Percentiles rank a stretch among this genome's conserved stretches.
Conservation (phyloP, 2,113 vertebrate species). For the Atlantisia rogersi region DNA sequence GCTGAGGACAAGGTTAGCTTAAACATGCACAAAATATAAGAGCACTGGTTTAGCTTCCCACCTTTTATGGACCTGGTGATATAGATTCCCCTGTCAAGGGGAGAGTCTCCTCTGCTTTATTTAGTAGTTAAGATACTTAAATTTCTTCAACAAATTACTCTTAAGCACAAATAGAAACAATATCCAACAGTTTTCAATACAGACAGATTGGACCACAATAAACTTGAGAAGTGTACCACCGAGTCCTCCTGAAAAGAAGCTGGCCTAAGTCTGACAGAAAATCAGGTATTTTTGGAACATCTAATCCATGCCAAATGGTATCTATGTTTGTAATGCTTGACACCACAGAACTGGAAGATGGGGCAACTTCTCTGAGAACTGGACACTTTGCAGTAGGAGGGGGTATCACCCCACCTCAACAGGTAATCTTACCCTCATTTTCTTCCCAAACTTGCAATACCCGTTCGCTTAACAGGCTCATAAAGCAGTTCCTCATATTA, state of each 20-base stretch:
- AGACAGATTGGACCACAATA: neutral
- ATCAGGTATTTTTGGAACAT: neutral
- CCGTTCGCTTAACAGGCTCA: neutral
- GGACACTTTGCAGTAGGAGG: neutral
- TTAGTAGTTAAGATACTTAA: neutral
- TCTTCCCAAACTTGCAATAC: neutral
- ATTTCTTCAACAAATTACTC: neutral
- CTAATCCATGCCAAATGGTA: neutral
- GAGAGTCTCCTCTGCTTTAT: neutral
- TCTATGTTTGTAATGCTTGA: neutral
- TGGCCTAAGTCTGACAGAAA: neutral
- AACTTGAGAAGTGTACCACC: neutral
- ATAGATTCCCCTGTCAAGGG: neutral
- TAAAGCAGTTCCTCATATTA: neutral
- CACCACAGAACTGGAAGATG: neutral
- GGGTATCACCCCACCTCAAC: neutral
- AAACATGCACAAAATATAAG: neutral
- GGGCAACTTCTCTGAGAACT: neutral
- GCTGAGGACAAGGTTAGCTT: neutral
- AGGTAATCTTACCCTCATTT: neutral
- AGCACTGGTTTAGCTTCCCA: neutral
- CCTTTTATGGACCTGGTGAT: neutral
- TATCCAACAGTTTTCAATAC: neutral
- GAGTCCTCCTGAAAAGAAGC: neutral
- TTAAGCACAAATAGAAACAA: neutral